A percentile compares a stretch with the other conserved stretches of the same genome.
Evolutionary conservation across 2,888 invertebrate genomes (phyloP).

Genomic region (Tenthredo notha): DNA sequence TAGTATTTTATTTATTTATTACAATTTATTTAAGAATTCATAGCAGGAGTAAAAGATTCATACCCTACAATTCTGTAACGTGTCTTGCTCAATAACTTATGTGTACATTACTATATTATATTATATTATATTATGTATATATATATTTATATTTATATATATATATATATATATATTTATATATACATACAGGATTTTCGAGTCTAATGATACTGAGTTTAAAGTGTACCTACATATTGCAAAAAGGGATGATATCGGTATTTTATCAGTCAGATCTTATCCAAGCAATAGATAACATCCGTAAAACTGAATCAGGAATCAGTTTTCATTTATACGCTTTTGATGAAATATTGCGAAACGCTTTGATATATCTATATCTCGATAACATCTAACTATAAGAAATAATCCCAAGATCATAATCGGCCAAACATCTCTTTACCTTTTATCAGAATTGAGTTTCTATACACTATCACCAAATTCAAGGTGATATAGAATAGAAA

Average conservation of each 20-base stretch:
- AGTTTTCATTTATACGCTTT: background rate
- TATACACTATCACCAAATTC: background rate
- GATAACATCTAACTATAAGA: constrained; percentile 10
- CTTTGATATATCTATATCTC: background rate
- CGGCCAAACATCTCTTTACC: background rate
- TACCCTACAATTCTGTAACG: constrained; percentile 26
- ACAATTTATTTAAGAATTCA: constrained; percentile 47
- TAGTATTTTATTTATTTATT: constrained; percentile 44
- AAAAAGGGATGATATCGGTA: background rate
- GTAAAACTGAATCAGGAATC: background rate
- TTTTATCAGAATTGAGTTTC: background rate
- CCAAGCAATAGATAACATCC: background rate
- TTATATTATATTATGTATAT: constrained; percentile 6
- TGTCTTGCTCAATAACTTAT: constrained; percentile 33
- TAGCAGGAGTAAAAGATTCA: constrained; percentile 50
- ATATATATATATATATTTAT: background rate
- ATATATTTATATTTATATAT: background rate
- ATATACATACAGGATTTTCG: constrained; percentile 43
- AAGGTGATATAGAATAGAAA: background rate
- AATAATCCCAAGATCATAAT: background rate
- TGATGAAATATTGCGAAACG: background rate
- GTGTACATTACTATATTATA: constrained; percentile 28
- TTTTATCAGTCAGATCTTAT: background rate
- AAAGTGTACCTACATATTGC: background rate
- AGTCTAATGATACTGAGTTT: constrained; percentile 16